Conservation (phyloP, 2,888 invertebrate species). For the Sympetrum striolatum region DNA sequence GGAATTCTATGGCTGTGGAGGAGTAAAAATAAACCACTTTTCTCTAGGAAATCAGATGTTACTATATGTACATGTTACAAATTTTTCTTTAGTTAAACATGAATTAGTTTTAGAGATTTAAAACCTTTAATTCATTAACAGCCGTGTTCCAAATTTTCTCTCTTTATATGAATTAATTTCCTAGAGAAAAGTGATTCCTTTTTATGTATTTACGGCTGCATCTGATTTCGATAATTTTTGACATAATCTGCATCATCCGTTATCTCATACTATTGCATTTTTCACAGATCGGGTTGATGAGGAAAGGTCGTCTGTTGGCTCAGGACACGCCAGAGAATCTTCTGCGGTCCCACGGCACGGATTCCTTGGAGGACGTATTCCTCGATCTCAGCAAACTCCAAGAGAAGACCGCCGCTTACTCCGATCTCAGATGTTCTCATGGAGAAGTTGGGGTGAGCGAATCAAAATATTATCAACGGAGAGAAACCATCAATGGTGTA, state of each 20-base stretch:
- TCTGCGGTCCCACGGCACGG: neutral
- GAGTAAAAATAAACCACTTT: too few species aligned
- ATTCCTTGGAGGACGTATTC: conserved; percentile 45
- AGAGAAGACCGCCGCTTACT: neutral
- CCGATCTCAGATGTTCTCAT: neutral
- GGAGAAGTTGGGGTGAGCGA: conserved; percentile 12
- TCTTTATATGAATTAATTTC: too few species aligned
- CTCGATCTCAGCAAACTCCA: conserved; percentile 29
- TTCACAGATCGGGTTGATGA: conserved; percentile 44
- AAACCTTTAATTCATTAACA: too few species aligned
- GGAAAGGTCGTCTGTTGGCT: conserved; percentile 43
- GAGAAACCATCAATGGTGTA: too few species aligned
- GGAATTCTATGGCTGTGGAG: too few species aligned
- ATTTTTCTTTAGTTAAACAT: too few species aligned
- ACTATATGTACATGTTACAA: too few species aligned
- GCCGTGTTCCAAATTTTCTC: too few species aligned
- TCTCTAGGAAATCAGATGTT: too few species aligned
- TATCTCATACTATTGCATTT: neutral
- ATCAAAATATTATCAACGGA: neutral
- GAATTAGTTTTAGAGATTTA: too few species aligned
- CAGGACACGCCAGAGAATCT: conserved; percentile 38
- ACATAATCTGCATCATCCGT: neutral
- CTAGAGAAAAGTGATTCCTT: too few species aligned
- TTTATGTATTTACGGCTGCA: neutral
- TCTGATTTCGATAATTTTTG: neutral